Conservation (phyloP, 2,797 vertebrate species). For the Notolepis coatsorum region DNA sequence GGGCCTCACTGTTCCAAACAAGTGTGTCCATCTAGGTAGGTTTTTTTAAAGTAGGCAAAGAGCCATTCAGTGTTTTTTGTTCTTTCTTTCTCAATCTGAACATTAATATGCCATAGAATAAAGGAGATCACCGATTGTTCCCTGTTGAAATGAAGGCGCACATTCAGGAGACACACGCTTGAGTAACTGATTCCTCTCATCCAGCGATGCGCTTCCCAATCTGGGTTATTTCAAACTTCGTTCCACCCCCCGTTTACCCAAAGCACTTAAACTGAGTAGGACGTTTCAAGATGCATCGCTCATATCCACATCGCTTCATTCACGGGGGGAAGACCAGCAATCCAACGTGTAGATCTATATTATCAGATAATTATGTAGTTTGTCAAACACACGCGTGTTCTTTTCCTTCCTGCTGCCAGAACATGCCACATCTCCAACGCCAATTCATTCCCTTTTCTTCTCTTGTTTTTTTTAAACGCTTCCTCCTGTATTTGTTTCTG, state of each 20-base stretch:
- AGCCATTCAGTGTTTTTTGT: conserved; percentile 7
- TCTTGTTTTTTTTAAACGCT: no score
- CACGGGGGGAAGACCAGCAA: neutral
- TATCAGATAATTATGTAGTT: neutral
- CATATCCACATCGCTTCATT: conserved; percentile 1
- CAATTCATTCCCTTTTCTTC: conserved; percentile 18
- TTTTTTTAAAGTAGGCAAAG: conserved; percentile 21
- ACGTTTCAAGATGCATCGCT: conserved; percentile 4
- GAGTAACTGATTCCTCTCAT: conserved; percentile 38
- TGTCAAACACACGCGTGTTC: neutral
- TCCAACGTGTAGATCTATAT: neutral
- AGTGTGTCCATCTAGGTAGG: no score
- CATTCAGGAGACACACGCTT: conserved; percentile 35
- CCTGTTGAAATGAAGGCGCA: conserved; percentile 50
- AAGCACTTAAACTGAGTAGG: conserved; percentile 16
- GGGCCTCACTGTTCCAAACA: no score
- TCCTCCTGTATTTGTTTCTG: neutral
- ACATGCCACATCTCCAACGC: conserved; percentile 2
- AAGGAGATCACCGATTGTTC: conserved; percentile 20
- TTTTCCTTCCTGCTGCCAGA: conserved; percentile 1
- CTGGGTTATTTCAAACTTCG: conserved; percentile 5
- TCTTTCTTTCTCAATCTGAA: no score
- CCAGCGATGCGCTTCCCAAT: conserved; percentile 12
- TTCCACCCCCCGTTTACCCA: conserved; percentile 31
- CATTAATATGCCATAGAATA: conserved; percentile 12